Evolutionary conservation across 2,888 invertebrate genomes (phyloP).

Genomic region (Catocala fraxini): DNA sequence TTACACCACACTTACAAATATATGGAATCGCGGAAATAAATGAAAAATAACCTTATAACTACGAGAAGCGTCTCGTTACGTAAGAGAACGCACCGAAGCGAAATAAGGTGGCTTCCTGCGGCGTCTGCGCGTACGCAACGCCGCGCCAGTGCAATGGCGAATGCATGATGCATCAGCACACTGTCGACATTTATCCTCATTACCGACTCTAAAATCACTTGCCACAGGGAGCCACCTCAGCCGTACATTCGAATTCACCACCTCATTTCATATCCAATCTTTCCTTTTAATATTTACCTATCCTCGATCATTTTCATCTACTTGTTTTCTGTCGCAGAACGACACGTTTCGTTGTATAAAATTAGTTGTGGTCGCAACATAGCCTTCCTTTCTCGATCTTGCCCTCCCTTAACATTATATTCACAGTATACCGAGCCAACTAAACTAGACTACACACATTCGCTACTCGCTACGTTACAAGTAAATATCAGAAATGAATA

Average conservation of each 20-base stretch:
- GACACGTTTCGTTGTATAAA: slow-evolving; percentile 67
- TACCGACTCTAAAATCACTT: no score
- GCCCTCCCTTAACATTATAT: slow-evolving; percentile 43
- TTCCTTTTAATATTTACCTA: slow-evolving; percentile 15
- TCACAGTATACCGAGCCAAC: slow-evolving; percentile 56
- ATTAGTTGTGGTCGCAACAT: slow-evolving; percentile 38
- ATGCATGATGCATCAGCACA: no score
- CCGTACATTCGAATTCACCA: no score
- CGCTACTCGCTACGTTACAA: slow-evolving; percentile 59
- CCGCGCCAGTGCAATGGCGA: no score
- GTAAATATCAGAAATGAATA: slow-evolving; percentile 57
- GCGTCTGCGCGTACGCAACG: no score
- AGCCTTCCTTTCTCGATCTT: slow-evolving; percentile 29
- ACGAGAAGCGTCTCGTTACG: slow-evolving; percentile 46
- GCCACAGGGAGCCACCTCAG: no score
- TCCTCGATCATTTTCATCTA: slow-evolving; percentile 20
- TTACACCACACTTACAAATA: slow-evolving; percentile 62
- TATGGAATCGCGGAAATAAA: slow-evolving; percentile 73
- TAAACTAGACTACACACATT: slow-evolving; percentile 61
- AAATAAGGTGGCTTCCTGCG: no score
- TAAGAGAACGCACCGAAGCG: slow-evolving; percentile 16
- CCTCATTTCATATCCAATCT: neutral
- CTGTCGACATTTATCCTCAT: no score
- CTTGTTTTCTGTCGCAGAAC: slow-evolving; percentile 30
- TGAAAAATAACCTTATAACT: slow-evolving; percentile 59